These are phyloP conservation scores for Corbicula japonica DNA, from an alignment of 2,888 invertebrate genomes.

Conservation along the genomic window DNA sequence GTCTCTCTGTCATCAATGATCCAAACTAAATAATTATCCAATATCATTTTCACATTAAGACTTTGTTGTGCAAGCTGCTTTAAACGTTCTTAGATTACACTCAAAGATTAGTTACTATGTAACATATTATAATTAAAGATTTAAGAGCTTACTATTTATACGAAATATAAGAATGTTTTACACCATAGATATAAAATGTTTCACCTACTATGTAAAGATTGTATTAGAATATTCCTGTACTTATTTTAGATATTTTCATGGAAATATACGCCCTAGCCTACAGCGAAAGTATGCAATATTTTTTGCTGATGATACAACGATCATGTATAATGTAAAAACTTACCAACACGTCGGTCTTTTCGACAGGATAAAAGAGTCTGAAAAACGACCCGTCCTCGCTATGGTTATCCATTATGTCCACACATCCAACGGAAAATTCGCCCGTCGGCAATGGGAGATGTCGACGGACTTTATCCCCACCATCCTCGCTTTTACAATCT, in stretches of 20 bases:
- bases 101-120: too few species aligned
- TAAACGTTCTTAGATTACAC: too few species aligned
- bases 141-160: not conserved
- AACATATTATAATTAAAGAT: too few species aligned
- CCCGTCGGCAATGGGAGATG: slow-evolving; percentile 84
- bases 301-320: too few species aligned
- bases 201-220: not conserved
- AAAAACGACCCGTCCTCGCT: slow-evolving; percentile 88
- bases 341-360: slow-evolving; percentile 87
- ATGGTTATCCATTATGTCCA: slow-evolving; percentile 89
- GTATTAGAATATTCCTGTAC: not conserved
- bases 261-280: not conserved
- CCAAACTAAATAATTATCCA: too few species aligned
- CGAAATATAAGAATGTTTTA: not conserved
- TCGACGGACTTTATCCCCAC: slow-evolving; percentile 64
- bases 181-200: not conserved
- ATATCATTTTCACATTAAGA: too few species aligned
- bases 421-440: slow-evolving; percentile 88
- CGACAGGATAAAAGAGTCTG: slow-evolving; percentile 89
- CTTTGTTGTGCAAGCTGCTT: too few species aligned
- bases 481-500: not conserved
- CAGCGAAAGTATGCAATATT: not conserved
- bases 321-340: slow-evolving; percentile 66
- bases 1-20: too few species aligned
- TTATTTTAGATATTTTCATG: not conserved